Conservation (phyloP, 2,113 vertebrate genomes). For the Solea senegalensis region DNA sequence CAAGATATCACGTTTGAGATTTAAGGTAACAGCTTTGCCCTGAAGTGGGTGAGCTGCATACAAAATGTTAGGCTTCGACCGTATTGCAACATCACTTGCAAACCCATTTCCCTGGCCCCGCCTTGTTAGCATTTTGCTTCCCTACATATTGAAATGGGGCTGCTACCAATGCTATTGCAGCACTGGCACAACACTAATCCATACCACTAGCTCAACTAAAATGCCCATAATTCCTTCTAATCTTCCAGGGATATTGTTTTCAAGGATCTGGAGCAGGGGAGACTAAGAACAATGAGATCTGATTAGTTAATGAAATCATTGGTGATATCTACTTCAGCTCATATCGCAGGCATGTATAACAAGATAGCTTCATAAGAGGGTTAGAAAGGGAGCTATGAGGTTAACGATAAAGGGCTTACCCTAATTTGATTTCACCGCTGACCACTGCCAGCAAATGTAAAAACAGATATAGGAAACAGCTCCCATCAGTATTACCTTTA, state of each 20-base stretch:
- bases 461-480: slow-evolving; percentile 51
- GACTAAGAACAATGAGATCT: slow-evolving; percentile 69
- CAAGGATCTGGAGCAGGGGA: slow-evolving; percentile 66
- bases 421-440: slow-evolving; percentile 67
- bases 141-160: slow-evolving; percentile 53
- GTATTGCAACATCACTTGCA: slow-evolving; percentile 61
- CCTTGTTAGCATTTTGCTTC: slow-evolving; percentile 65
- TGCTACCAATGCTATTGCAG: slow-evolving; percentile 63
- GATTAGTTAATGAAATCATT: slow-evolving; percentile 73
- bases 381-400: slow-evolving; percentile 40
- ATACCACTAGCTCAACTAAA: slow-evolving; percentile 72
- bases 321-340: slow-evolving; percentile 48
- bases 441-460: slow-evolving; percentile 57
- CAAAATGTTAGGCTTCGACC: slow-evolving; percentile 54
- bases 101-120: slow-evolving; percentile 51
- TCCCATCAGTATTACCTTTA: slow-evolving; percentile 62
- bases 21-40: slow-evolving; percentile 43
- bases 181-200: slow-evolving; percentile 69
- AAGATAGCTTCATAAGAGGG: slow-evolving; percentile 53
- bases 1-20: slow-evolving; percentile 53
- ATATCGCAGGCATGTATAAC: slow-evolving; percentile 46
- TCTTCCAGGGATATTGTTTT: slow-evolving; percentile 76
- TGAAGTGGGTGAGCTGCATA: slow-evolving; percentile 55
- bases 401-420: slow-evolving; percentile 61
- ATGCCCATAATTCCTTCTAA: slow-evolving; percentile 76